Base-by-base conservation (phyloP, 2,888 invertebrate species). In the Papilio protenor region DNA sequence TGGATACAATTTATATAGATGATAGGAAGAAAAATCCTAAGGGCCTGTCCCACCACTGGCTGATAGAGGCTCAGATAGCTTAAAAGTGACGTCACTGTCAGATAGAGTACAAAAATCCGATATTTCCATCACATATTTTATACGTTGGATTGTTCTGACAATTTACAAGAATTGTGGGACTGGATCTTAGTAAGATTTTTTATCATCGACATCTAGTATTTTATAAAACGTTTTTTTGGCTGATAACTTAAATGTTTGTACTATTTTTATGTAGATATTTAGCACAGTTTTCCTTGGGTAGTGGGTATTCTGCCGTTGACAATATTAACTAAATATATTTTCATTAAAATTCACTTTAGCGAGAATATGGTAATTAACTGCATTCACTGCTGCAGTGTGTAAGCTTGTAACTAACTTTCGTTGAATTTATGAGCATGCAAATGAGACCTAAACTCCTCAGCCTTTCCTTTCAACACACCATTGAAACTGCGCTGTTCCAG, bases 351-450 rank as follows among this genome's bases (percentile, higher is more conserved):
- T 76, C 70, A 70, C 70, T 76, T 76, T 70, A 57, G 40, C 69
- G 55, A 59, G 70, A 70, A 70, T 40, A 70, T 69, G 75, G 45
- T 76, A 70, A 76, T 76, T 76, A 76, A 76, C 47, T 76, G 75
- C 75, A 70, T 70, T 70, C 52, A 55, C 69, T 45, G 66, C 40
- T 66, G 69, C 57, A 70, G 57, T 57, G 57, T 70, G 57, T 76
- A 76, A 76, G 69, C 75, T 76, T 76, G 75, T 55, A 57, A 59
- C 69, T 21, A 64, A 66, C 75, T 69, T 55, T 33, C 40, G 40
- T 40, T 49, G 52, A 69, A 76, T 76, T 70, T 71, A 71, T 71
- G 76, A 49, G 59, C 45, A 76, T 76, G 76, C 71, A 76, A 76
- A 76, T 76, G 70, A 76, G 59, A 71, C 47, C 76, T 49, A 71